Evolutionary conservation across 2,797 vertebrate genomes (phyloP).

Genomic region (Phoebastria nigripes): DNA sequence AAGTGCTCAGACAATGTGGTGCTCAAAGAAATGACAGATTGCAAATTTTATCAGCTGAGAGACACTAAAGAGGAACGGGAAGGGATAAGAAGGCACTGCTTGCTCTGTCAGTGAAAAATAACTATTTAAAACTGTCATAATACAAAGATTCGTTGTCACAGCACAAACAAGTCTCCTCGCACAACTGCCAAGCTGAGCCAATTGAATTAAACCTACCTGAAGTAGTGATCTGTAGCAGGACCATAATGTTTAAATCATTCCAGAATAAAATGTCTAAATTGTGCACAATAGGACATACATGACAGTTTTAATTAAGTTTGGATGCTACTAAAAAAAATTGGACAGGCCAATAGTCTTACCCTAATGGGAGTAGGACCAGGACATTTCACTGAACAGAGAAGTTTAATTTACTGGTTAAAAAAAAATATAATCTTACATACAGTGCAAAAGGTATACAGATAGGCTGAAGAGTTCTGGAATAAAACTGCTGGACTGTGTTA

Average conservation of each 20-base stretch:
- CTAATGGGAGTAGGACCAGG: not conserved
- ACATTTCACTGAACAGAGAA: not conserved
- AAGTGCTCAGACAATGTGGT: not conserved
- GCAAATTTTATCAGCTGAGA: not conserved
- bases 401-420: not conserved
- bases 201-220: not conserved
- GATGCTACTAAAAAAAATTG: not conserved
- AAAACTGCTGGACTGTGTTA: not conserved
- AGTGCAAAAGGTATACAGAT: not conserved
- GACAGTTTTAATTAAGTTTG: not conserved
- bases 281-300: fast-evolving
- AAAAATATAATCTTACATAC: not conserved
- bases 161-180: not conserved
- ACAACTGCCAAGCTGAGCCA: not conserved
- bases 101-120: not conserved
- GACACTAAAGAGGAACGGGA: not conserved
- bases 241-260: not conserved
- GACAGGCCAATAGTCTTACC: not conserved
- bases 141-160: not conserved
- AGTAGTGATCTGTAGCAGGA: not conserved
- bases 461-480: not conserved
- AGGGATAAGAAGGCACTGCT: not conserved
- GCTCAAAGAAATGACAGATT: not conserved
- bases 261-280: not conserved
- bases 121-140: not conserved